A percentile compares a stretch with the other conserved stretches of the same genome.
Conservation (phyloP, 1,140 invertebrate species). For the Rhagoletis pomonella region DNA sequence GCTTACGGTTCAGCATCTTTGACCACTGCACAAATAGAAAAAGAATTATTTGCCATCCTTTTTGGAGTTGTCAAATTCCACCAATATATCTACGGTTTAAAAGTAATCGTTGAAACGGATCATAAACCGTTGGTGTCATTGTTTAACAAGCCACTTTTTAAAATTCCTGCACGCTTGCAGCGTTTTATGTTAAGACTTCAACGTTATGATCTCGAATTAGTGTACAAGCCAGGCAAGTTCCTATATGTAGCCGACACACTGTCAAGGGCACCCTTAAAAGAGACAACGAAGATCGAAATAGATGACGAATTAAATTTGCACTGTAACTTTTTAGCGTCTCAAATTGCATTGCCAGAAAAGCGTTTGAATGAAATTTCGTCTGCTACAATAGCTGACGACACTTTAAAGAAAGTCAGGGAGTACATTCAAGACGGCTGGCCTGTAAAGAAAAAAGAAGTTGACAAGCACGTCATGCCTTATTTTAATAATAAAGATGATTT, state of each 20-base stretch:
- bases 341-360: constrained; percentile 61
- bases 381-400: constrained; percentile 60
- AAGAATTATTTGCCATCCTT: too few species aligned
- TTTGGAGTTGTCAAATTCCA: too few species aligned
- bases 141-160: too few species aligned
- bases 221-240: constrained; percentile 74
- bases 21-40: too few species aligned
- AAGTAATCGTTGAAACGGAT: too few species aligned
- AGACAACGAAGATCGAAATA: constrained; percentile 58
- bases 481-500: constrained; percentile 66
- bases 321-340: constrained; percentile 57
- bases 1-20: too few species aligned
- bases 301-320: constrained; percentile 64
- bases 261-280: constrained; percentile 28
- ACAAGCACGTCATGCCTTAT: constrained; percentile 63
- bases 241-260: constrained; percentile 74
- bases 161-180: constrained; percentile 69
- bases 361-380: constrained; percentile 60
- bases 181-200: constrained; percentile 69
- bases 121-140: too few species aligned
- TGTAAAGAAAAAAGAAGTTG: constrained; percentile 62
- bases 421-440: constrained; percentile 72
- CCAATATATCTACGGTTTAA: too few species aligned
- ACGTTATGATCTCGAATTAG: constrained; percentile 71
- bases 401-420: constrained; percentile 61